Base-by-base conservation (phyloP, 2,888 invertebrate species). In the Drosophila meridionalis region DNA sequence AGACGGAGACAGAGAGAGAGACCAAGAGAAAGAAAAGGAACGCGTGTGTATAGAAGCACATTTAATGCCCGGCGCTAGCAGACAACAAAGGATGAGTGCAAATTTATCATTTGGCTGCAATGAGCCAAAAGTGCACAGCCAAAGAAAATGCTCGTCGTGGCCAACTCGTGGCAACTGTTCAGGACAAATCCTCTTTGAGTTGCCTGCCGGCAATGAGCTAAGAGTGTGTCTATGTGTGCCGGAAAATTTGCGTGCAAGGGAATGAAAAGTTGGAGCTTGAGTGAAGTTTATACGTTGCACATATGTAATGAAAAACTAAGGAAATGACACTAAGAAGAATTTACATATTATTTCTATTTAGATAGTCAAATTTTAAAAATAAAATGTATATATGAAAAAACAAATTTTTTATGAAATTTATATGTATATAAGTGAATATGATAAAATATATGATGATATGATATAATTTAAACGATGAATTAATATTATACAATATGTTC, bases 21-120 rank as follows among this genome's bases (percentile, higher is more conserved):
- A 6, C 0, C 20, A 6, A 20, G 32, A 36, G n/a, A 2, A 2
- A 9, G 11, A 9, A 4, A 11, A 7, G 42, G n/a, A 7, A 42
- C 9, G 50, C 11, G n/a, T 32, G 50, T 34, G 50, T 50, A 65
- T 11, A 11, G 50, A n/a, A 3, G 50, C 32, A 62, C 74, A 78
- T 69, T 82, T 87, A 86, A 80, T 82, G 74, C 68, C 80, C 56
- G 69, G 61, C 66, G 74, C 76, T 74, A 82, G 89, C 76, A 87
- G 87, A 88, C 87, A 88, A 87, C 89, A 87, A 87, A 52, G 88
- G 82, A 86, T 79, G 73, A 70, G 61, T 59, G 69, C 61, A 82
- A 86, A 87, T 86, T 85, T 86, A 87, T 86, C 87, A 87, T 85
- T 83, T 74, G 82, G 62, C 73, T 73, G 82, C 73, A 83, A 75